Conservation (phyloP, 2,113 vertebrate species). For the Istiophorus platypterus region DNA sequence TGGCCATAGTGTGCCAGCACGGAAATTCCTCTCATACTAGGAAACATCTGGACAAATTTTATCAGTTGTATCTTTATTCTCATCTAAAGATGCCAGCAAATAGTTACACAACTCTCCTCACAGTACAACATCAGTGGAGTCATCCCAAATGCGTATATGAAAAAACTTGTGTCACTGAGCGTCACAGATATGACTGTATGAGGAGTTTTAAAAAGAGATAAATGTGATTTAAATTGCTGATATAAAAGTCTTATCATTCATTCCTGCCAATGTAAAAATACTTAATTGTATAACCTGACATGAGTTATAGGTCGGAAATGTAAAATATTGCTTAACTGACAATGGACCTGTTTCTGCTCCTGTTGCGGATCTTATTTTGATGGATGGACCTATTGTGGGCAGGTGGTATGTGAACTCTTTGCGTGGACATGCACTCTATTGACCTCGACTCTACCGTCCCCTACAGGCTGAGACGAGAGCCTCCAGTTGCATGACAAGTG, state of each 20-base stretch:
- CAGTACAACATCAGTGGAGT: conserved; percentile 22
- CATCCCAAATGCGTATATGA: background rate
- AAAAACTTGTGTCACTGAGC: background rate
- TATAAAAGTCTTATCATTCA: background rate
- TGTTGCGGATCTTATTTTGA: background rate
- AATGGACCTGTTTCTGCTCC: background rate
- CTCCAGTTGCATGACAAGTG: conserved; percentile 67
- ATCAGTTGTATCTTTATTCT: conserved; percentile 63
- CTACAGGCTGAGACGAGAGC: conserved; percentile 45
- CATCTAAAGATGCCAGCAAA: conserved; percentile 66
- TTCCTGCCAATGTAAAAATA: background rate
- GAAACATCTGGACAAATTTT: conserved; percentile 68
- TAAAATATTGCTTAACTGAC: background rate
- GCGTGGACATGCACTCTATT: conserved; percentile 20
- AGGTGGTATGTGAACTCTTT: conserved; percentile 31
- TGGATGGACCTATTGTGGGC: conserved; percentile 7
- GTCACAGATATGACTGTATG: background rate
- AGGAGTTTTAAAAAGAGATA: background rate
- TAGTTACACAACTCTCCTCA: conserved; percentile 47
- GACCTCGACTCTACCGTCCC: conserved; percentile 55
- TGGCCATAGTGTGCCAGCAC: conserved; percentile 51
- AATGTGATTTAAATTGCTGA: background rate
- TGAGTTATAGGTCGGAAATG: background rate
- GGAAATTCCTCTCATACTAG: conserved; percentile 69
- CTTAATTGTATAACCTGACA: background rate